Base-by-base conservation (phyloP, 2,797 vertebrate genomes). In the Alcedo atthis region DNA sequence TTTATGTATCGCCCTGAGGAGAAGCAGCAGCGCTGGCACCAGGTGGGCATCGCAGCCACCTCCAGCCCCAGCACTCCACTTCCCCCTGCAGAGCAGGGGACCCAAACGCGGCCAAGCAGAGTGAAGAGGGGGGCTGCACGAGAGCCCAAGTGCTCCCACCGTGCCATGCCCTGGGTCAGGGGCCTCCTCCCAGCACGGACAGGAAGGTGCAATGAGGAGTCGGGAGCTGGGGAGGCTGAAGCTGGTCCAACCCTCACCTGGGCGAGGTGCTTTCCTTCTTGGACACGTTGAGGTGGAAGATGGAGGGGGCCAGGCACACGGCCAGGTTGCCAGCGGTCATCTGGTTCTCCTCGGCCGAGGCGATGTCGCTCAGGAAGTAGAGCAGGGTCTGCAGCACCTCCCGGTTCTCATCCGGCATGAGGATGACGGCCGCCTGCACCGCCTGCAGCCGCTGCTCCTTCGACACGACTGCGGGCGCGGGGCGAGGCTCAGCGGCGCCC, bases 351-450 rank as follows among this genome's bases (percentile, higher is more conserved):
- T 98, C 96, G 0, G 98, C 98, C 0, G 97, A 98, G 70, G 98
- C 98, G 2, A 98, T 98, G 91, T 99, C 98, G 4, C 98, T 98
- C 61, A 99, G 97, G 95, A 99, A 98, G 95, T 98, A 98, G 43
- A 99, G 97, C 87, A 99, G 89, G 5, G 98, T 98, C 97, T 99
- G 98, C 68, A 99, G 97, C 79, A 98, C 98, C 95, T 99, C 98
- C 21, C 98, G 87, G 96, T 98, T 98, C 97, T 98, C 98, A 0
- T 98, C 98, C 0, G 98, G 98, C 93, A 98, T 97, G 76, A 99
- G 97, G 83, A 98, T 94, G 33, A 98, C 90, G 2, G 98, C 98
- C 0, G 98, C 98, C 94, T 98, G 98, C 5, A 97, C 97, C 0
- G 98, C 98, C 84, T 97, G 98, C 87, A 98, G 94, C 87, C 96